phyloP scores from a whole-genome alignment of 2,888 invertebrate species.

The Cephus pulcher region DNA sequence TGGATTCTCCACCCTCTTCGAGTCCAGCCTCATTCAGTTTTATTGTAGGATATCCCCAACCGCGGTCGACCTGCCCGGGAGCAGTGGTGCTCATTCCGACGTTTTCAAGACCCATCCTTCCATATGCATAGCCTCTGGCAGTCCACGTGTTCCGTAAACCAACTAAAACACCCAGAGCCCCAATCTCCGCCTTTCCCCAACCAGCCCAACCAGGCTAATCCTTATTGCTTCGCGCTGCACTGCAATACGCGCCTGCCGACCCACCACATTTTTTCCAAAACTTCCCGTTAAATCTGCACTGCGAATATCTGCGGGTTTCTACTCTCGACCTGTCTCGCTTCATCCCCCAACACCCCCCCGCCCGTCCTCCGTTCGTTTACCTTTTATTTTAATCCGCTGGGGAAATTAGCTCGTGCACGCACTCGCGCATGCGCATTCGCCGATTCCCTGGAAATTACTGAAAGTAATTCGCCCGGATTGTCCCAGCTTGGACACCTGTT shows the following conservation, averaged over 20 bases:
- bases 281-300: neutral
- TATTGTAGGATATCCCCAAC: slow-evolving; percentile 50
- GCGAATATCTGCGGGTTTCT: neutral
- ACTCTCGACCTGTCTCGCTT: neutral
- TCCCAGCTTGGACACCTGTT: neutral
- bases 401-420: neutral
- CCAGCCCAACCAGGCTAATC: neutral
- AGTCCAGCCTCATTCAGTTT: slow-evolving; percentile 44
- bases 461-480: neutral
- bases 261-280: neutral
- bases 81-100: slow-evolving; percentile 38
- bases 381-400: neutral
- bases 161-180: neutral
- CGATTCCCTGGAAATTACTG: neutral
- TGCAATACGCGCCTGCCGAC: neutral
- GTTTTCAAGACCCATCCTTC: neutral
- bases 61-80: slow-evolving; percentile 28
- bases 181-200: neutral
- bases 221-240: neutral
- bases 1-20: slow-evolving; percentile 8
- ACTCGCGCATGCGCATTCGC: neutral
- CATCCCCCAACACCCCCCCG: neutral
- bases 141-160: neutral
- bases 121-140: neutral
- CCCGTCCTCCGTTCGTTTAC: neutral